Evolutionary conservation across 2,113 vertebrate species (phyloP).

Genomic region (Vicugna pacos): DNA sequence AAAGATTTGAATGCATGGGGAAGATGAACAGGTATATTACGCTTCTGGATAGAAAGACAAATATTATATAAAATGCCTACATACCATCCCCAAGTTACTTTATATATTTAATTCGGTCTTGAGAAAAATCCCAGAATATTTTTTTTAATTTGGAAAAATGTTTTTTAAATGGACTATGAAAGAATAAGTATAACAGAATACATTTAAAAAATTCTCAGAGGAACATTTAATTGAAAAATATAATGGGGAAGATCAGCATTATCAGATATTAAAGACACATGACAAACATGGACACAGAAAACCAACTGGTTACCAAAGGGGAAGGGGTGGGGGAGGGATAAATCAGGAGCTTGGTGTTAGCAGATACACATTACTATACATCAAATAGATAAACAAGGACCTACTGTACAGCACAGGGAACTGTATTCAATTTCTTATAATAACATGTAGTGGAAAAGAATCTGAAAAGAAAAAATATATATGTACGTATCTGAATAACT

Average conservation of each 20-base stretch:
- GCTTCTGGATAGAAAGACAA: not conserved
- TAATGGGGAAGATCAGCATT: not conserved
- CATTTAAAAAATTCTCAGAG: not conserved
- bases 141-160: conserved; percentile 43
- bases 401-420: no score
- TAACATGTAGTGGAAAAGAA: no score
- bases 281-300: not conserved
- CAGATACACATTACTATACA: no score
- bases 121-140: not conserved
- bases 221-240: not conserved
- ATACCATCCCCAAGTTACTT: not conserved
- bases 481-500: no score
- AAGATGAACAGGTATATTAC: not conserved
- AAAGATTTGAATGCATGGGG: not conserved
- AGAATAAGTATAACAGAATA: not conserved
- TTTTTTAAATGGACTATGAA: not conserved
- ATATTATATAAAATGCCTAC: not conserved
- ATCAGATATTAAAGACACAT: conserved; percentile 3
- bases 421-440: no score
- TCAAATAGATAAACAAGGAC: no score
- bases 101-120: conserved; percentile 36
- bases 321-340: no score
- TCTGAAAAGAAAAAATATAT: no score
- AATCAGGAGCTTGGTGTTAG: no score
- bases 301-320: no score